Base-by-base conservation (phyloP, 1,140 invertebrate genomes). In the Drosophila guanche region DNA sequence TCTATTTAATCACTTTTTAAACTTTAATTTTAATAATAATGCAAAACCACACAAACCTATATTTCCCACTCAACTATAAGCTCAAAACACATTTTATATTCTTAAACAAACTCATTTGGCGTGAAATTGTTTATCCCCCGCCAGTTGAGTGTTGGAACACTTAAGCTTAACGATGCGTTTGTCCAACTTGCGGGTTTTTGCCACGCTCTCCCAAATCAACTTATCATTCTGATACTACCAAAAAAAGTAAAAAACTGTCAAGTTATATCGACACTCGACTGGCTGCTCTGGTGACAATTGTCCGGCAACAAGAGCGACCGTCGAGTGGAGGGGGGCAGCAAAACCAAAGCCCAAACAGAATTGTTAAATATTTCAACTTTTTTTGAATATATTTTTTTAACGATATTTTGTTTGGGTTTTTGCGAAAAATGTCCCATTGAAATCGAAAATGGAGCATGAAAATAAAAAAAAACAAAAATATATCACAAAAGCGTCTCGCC, bases 311-410 rank as follows among this genome's bases (percentile, higher is more conserved):
- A 8, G 54, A 55, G 20, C 23, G 25, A 42, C 37, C 25, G 12
- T 69, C 22, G 23, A 50, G 25, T 54, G 52, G 43, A 25, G 33
- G 33, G 33, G 33, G 12, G 33, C 10, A 12, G 33, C 10, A 10
- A 4, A 4, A 37, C 10, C 33, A 6, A 5, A 51, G 33, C 29
- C 7, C 12, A 40, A 56, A 67, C 60, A 59, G 61, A 61, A 51
- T 69, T 68, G 62, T 70, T 58, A 47, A 76, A 56, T 70, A 59
- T 63, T 58, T 56, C 27, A 3, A 20, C 16, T 20, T 20, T 20
- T 20, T 20, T 20, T 20, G 16, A 37, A 62, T 58, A 41, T 52
- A 40, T 23, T 53, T 62, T 57, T 37, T 58, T 45, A 10, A 33
- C 41, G 33, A 46, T 46, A 56, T 51, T 68, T 56, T 43, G 56